Percentiles rank a stretch among this genome's conserved stretches.
These are phyloP conservation scores for Pseudorasbora parva DNA, from an alignment of 2,113 vertebrate genomes.

Conservation along the genomic window DNA sequence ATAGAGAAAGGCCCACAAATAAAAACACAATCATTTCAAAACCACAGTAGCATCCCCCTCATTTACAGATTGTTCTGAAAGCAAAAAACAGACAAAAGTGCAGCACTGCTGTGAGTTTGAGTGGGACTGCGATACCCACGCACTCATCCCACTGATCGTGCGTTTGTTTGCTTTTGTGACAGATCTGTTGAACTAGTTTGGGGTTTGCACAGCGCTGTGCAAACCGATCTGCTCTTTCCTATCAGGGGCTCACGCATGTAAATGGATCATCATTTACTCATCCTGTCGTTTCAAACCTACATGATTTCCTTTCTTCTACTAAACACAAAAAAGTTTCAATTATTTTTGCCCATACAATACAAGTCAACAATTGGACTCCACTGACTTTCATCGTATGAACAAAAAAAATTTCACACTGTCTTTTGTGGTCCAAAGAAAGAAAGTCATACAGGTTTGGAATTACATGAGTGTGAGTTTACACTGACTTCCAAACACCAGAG, in stretches of 20 bases:
- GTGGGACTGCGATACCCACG: background rate
- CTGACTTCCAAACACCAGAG: background rate
- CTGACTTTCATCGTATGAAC: background rate
- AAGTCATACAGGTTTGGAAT: background rate
- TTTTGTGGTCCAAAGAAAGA: background rate
- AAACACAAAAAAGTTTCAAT: background rate
- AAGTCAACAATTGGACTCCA: background rate
- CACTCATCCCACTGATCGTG: background rate
- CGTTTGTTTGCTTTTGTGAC: background rate
- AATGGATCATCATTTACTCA: background rate
- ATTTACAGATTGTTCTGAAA: background rate
- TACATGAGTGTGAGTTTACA: background rate
- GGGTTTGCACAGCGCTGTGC: background rate
- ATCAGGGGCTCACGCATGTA: background rate
- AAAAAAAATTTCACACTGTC: background rate
- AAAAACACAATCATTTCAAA: background rate
- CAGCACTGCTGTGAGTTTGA: background rate
- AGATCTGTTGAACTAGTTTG: background rate
- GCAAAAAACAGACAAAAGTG: background rate
- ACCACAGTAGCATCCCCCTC: background rate
- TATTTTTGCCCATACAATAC: background rate
- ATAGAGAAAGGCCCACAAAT: background rate
- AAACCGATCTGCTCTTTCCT: background rate
- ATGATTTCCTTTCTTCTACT: background rate
- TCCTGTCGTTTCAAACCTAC: background rate